A percentile compares a stretch with the other conserved stretches of the same genome.
phyloP scores from a whole-genome alignment of 2,888 invertebrate genomes.

The Dolomedes plantarius region DNA sequence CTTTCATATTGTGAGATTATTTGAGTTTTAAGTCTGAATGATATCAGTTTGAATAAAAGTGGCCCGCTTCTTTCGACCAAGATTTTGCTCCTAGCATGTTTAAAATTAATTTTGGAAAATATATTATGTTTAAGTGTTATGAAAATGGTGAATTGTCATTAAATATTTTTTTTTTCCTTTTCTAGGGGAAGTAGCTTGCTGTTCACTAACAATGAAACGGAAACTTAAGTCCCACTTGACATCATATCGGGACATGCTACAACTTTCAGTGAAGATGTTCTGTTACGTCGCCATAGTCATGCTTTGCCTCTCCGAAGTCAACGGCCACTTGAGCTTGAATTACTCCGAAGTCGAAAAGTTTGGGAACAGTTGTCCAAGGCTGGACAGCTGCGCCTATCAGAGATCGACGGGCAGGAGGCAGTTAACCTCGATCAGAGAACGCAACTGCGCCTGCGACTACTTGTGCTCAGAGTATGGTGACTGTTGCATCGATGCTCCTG shows the following conservation, averaged over 20 bases:
- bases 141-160: too few species aligned
- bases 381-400: slow-evolving; percentile 45
- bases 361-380: slow-evolving; percentile 51
- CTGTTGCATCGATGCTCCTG: slow-evolving; percentile 78
- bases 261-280: not conserved
- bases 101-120: too few species aligned
- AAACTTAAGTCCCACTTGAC: not conserved
- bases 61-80: too few species aligned
- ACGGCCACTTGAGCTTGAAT: not conserved
- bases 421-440: slow-evolving; percentile 23
- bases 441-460: slow-evolving; percentile 78
- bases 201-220: not conserved
- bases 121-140: too few species aligned
- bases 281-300: not conserved
- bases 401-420: slow-evolving; percentile 28
- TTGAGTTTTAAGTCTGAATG: too few species aligned
- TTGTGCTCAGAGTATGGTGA: slow-evolving; percentile 78
- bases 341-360: slow-evolving; percentile 45
- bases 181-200: not conserved
- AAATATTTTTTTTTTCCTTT: not conserved
- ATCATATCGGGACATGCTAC: not conserved
- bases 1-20: too few species aligned
- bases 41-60: too few species aligned
- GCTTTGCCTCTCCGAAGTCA: not conserved
- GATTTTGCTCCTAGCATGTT: too few species aligned